Percentiles rank a stretch among this genome's conserved stretches.
These are phyloP conservation scores for Esox niger DNA, from an alignment of 2,113 vertebrate species.

Conservation along the genomic window DNA sequence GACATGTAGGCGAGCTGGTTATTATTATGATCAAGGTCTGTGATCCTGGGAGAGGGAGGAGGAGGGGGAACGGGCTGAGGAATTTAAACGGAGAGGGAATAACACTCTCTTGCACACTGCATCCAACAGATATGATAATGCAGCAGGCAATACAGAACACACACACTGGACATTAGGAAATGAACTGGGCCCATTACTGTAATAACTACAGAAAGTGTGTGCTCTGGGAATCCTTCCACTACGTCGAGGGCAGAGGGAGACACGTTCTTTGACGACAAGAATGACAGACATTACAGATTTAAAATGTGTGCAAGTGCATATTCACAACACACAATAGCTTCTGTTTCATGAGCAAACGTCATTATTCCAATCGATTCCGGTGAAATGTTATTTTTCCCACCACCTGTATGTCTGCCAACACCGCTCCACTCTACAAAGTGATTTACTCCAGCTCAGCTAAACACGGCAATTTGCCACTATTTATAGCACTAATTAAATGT, in stretches of 20 bases:
- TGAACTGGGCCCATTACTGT: neutral
- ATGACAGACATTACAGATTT: slow-evolving; percentile 26
- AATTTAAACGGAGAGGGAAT: slow-evolving; percentile 11
- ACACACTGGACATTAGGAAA: slow-evolving; percentile 12
- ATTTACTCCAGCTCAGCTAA: neutral
- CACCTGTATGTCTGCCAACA: neutral
- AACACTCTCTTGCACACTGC: slow-evolving; percentile 30
- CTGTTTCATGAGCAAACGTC: slow-evolving; percentile 15
- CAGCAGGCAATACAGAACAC: slow-evolving; percentile 17
- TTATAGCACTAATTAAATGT: too few relatives aligned
- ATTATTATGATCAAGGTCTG: slow-evolving; percentile 34
- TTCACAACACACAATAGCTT: slow-evolving; percentile 36
- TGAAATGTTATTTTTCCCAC: slow-evolving; percentile 6
- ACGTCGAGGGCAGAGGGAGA: slow-evolving; percentile 10
- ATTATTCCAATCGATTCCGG: slow-evolving; percentile 9
- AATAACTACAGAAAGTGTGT: slow-evolving; percentile 19
- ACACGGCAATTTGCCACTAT: too few relatives aligned
- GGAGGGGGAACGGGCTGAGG: slow-evolving; percentile 4
- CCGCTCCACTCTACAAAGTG: neutral
- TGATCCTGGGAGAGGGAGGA: slow-evolving; percentile 10
- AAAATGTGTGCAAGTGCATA: slow-evolving; percentile 46
- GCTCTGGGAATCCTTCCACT: slow-evolving; percentile 8
- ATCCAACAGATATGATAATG: slow-evolving; percentile 41
- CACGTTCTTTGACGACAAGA: slow-evolving; percentile 12
- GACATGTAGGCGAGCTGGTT: slow-evolving; percentile 11